Base-by-base conservation (phyloP, 2,797 vertebrate genomes). In the Hafferia zeledoni region DNA sequence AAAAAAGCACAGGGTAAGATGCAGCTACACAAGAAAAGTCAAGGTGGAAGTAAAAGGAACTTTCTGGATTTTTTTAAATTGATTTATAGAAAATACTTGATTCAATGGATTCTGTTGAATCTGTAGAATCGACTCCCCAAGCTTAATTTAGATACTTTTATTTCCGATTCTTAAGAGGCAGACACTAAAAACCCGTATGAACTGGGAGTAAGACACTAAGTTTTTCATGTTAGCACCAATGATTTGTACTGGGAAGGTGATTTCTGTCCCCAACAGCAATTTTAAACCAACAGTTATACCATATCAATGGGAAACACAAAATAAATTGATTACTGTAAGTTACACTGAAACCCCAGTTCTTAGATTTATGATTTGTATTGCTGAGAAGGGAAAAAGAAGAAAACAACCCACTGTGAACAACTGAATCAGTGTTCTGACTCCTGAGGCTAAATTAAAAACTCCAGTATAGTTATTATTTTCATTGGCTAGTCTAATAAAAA, bases 401-500 rank as follows among this genome's bases (percentile, higher is more conserved):
- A 50, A 90, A 23, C 35, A 89, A 56, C 20, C n/a, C 10, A 19
- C 52, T 2, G 6, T 70, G 60, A 87, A 59, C 63, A 87, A 87
- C 41, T 60, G 74, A 84, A 53, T 63, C 37, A 12, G 31, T 79
- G 7, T 82, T 79, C 46, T 77, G 52, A 31, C 11, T 83, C 39
- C 30, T 37, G 56, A 81, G 64, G 63, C 65, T 77, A 74, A 72
- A 77, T 43, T 6, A 77, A 91, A 87, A 89, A 57, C 27, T 39
- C 31, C 3, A 3, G 35, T 67, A 19, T 31, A 61, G 37, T 37
- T 83, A 30, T 19, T 95, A 33, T 43, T 82, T 87, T 70, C 27
- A 53, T 49, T 82, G 59, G 75, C 81, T 89, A 76, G 35, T 70
- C 89, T 67, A 90, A 84, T 82, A 78, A 93, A 90, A 85, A 59